Evolutionary conservation across 2,113 vertebrate genomes (phyloP), one percentile per base, ranked within the genome.

Genomic region (Saimiri boliviensis): DNA sequence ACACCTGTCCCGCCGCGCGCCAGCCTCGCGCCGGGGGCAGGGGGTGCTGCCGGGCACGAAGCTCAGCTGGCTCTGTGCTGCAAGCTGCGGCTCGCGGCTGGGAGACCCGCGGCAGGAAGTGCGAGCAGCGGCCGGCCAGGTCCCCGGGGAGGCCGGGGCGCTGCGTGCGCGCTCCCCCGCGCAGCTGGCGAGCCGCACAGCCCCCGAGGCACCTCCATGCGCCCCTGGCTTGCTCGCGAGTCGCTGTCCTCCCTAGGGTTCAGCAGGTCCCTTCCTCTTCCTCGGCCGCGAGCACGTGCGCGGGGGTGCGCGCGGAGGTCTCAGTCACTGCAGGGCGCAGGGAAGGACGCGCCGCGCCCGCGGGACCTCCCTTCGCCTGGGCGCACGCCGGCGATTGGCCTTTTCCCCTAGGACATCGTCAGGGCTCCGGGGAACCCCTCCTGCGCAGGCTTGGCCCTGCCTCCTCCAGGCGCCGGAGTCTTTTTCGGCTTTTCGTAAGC

Each of bases 151-250:
- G 71, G 63, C 92, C 52, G 16, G 68, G 90, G 74, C 40, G 91
- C 95, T 11, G 89, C 87, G 89, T 92, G 92, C 91, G 92, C 85
- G 97, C 96, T 93, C 81, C 88, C 86, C 88, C 21, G 77, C 86
- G 54, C 92, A 3, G 71, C 86, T 74, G 95, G 93, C 37, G 63
- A 95, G 86, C 85, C 42, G 89, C 80, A 54, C 93, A 25, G 86
- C 96, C 81, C 77, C n/a, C 92, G 86, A 89, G 71, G 52, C 81
- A 42, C 82, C 95, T 89, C 94, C 91, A 83, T 95, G 93, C 95
- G 86, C 93, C 91, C 85, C 71, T 9, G 42, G 87, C 56, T 82
- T 7, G 89, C n/a, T 84, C 5, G 9, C 68, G 12, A 80, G 56
- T 32, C 20, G 20, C 81, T 5, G 70, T 8, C n/a, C 93, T 47